Percentiles rank a stretch among this genome's conserved stretches.
These are phyloP conservation scores for Criorhina ranunculi DNA, from an alignment of 2,888 invertebrate genomes.

Conservation along the genomic window DNA sequence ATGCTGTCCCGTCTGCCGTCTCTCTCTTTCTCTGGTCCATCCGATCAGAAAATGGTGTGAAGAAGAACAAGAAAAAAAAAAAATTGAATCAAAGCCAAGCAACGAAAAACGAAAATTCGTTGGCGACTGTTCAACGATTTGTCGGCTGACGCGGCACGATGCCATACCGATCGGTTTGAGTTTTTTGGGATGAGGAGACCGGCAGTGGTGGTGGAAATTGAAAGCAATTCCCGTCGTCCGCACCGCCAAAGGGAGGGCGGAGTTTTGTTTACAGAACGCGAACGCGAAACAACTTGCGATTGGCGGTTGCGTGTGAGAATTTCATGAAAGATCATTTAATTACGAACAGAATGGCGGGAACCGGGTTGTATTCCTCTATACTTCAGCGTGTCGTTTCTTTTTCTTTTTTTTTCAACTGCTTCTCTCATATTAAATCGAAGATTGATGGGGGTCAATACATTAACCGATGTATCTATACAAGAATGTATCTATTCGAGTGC, in stretches of 20 bases:
- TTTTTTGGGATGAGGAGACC: not conserved
- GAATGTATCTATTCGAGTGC: conserved; percentile 34
- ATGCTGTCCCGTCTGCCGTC: conserved; percentile 6
- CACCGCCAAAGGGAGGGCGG: conserved; percentile 52
- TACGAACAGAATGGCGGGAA: conserved; percentile 75
- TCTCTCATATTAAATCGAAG: conserved; percentile 59
- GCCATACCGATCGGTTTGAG: conserved; percentile 7
- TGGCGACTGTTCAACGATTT: conserved; percentile 73
- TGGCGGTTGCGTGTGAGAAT: conserved; percentile 77
- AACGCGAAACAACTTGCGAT: conserved; percentile 73
- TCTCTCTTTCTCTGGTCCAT: conserved; percentile 14
- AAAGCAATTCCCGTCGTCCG: not conserved
- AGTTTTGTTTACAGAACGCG: conserved; percentile 71
- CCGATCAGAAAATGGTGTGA: conserved; percentile 58
- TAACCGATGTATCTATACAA: conserved; percentile 30
- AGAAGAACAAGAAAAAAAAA: conserved; percentile 31
- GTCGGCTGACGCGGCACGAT: conserved; percentile 57
- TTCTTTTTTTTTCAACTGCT: conserved; percentile 21
- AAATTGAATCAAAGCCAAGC: conserved; percentile 3
- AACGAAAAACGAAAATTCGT: conserved; percentile 38
- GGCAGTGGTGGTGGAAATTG: not conserved
- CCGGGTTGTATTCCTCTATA: conserved; percentile 38
- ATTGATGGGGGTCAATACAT: conserved; percentile 73
- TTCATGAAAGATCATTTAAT: conserved; percentile 76
- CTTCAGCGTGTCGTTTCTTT: conserved; percentile 5